Evolutionary conservation across 2,888 invertebrate genomes (phyloP).

Genomic region (Argyra leucocephala): DNA sequence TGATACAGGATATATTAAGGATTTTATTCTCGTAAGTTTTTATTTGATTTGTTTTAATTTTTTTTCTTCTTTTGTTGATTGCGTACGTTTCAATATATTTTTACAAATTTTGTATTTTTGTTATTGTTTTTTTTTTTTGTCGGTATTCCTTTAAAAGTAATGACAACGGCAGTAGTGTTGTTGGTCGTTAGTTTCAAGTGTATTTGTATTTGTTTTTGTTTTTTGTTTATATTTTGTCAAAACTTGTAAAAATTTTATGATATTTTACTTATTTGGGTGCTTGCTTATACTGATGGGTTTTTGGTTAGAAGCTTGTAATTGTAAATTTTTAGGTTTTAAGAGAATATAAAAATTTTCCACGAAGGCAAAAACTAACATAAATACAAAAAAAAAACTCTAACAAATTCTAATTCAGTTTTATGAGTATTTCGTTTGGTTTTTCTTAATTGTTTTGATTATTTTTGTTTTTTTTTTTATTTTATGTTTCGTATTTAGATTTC

Average conservation of each 20-base stretch:
- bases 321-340: too few relatives aligned
- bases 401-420: slow-evolving; percentile 12
- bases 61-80: neutral
- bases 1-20: slow-evolving; percentile 57
- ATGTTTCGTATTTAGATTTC: slow-evolving; percentile 30
- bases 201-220: neutral
- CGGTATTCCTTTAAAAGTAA: neutral
- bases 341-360: too few relatives aligned
- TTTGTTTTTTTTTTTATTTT: slow-evolving; percentile 8
- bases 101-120: neutral
- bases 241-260: neutral
- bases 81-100: neutral
- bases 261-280: neutral
- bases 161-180: neutral
- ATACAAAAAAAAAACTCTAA: too few relatives aligned
- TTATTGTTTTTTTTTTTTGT: neutral
- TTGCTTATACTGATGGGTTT: slow-evolving; percentile 8
- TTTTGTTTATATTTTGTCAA: neutral
- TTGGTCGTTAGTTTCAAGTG: neutral
- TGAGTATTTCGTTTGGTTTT: slow-evolving; percentile 9
- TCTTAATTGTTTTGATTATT: too few relatives aligned
- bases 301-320: too few relatives aligned
- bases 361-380: neutral
- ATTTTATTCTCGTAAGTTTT: slow-evolving; percentile 53
- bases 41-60: neutral